Base-by-base conservation (phyloP, 2,888 invertebrate genomes). In the Ochropacha duplaris region DNA sequence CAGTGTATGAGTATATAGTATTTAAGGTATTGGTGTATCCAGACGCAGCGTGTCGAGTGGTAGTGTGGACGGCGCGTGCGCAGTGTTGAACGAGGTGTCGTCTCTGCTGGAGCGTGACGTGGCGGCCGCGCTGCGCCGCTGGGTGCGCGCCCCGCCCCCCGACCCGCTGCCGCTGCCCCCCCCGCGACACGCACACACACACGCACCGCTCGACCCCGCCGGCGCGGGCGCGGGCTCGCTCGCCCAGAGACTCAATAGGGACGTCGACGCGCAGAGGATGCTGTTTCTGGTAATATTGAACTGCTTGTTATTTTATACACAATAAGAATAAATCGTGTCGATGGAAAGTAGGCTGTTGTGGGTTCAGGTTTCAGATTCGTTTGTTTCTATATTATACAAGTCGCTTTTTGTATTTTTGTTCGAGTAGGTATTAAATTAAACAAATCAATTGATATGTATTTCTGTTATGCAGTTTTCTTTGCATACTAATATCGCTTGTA, bases 1-100 rank as follows among this genome's bases (percentile, higher is more conserved):
- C n/a, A n/a, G n/a, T n/a, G n/a, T n/a, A n/a, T n/a, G n/a, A n/a
- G n/a, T n/a, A 24, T 24, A 5, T 24, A 24, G 2, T 4, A 24
- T 24, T 24, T 5, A 24, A 24, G 5, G 2, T 24, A 24, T 24
- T 24, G 24, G 49, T 52, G 19, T 24, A 54, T 54, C 8, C 71
- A 97, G 98, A 68, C 96, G 99, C 65, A 96, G 98, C n/a, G 93
- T 98, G 68, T 96, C 97, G 6, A 97, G 97, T 68, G 96, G 97
- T 78, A 98, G 97, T 80, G 94, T 99, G 59, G 99, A 99, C 88
- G 99, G 98, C 55, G 96, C 98, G 51, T 99, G 99, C 93, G 99
- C 98, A 2, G 97, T 98, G 71, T 95, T 99, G 28, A 99, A 99
- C 92, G 98, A 98, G 86, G 97, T 97, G 4, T 96, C 96, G 71